Conservation (phyloP, 2,113 vertebrate genomes). For the Verasper variegatus region DNA sequence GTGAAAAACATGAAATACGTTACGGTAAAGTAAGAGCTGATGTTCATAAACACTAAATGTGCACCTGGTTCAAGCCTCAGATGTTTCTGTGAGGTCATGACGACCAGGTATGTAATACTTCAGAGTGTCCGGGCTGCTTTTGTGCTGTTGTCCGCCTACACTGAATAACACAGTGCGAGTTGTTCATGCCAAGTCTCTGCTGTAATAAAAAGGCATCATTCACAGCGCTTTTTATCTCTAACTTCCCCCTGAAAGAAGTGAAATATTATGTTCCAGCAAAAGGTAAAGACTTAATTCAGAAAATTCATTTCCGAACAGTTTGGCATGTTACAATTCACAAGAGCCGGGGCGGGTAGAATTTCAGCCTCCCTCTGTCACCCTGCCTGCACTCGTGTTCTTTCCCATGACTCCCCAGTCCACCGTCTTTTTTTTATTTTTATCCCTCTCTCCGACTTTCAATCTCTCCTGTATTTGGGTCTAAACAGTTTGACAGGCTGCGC, state of each 20-base stretch:
- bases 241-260: neutral
- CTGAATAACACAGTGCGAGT: conserved; percentile 26
- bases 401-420: conserved; percentile 16
- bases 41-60: conserved; percentile 3
- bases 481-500: conserved; percentile 34
- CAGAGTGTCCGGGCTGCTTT: conserved; percentile 29
- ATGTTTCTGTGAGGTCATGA: conserved; percentile 15
- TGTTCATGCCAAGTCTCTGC: conserved; percentile 29
- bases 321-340: neutral
- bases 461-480: conserved; percentile 34
- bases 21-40: neutral
- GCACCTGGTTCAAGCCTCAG: conserved; percentile 7
- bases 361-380: neutral
- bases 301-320: neutral
- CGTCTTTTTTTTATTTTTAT: neutral
- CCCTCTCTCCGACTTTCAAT: conserved; percentile 18
- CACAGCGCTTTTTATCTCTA: neutral
- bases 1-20: neutral
- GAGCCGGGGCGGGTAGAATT: neutral
- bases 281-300: neutral
- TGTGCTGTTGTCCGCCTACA: conserved; percentile 46
- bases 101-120: conserved; percentile 37
- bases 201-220: conserved; percentile 28
- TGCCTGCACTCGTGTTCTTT: conserved; percentile 2
- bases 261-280: neutral